A percentile compares a stretch with the other conserved stretches of the same genome.
phyloP scores from a whole-genome alignment of 1,140 invertebrate species.

The Apis florea region DNA sequence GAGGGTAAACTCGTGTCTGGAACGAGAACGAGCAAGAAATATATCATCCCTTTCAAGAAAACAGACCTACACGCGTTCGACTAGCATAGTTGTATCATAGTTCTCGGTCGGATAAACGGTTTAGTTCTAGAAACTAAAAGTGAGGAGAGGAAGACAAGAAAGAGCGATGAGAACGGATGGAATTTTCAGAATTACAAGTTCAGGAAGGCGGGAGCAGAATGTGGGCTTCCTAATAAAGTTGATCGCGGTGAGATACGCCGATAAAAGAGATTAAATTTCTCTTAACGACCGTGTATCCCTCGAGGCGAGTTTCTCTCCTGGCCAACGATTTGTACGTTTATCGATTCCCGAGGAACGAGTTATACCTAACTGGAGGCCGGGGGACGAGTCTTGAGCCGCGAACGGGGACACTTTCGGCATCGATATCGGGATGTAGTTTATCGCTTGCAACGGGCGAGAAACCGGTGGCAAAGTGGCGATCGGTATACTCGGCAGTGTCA shows the following conservation, averaged over 20 bases:
- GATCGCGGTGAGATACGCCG: neutral
- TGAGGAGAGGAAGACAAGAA: no score
- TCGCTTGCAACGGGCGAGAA: slow-evolving; percentile 48
- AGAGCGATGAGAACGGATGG: neutral
- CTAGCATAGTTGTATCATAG: no score
- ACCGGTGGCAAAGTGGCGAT: slow-evolving; percentile 52
- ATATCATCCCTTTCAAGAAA: no score
- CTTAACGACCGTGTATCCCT: neutral
- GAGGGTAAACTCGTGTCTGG: slow-evolving; percentile 10
- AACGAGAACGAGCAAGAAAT: neutral
- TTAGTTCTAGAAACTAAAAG: neutral
- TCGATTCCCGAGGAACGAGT: neutral
- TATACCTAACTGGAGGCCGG: slow-evolving; percentile 36
- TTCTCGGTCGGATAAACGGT: no score
- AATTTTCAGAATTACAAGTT: slow-evolving; percentile 26
- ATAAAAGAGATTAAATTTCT: slow-evolving; percentile 31
- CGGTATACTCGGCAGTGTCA: slow-evolving; percentile 49
- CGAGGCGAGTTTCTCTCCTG: neutral
- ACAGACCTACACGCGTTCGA: no score
- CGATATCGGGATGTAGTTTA: slow-evolving; percentile 43
- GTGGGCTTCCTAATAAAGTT: neutral
- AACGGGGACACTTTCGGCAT: slow-evolving; percentile 33
- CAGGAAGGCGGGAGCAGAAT: neutral
- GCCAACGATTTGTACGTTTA: slow-evolving; percentile 12
- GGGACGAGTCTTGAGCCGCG: slow-evolving; percentile 9